Evolutionary conservation across 2,797 vertebrate genomes (phyloP), one percentile per base, ranked within the genome.

Genomic region (Poeciliopsis gracilis): DNA sequence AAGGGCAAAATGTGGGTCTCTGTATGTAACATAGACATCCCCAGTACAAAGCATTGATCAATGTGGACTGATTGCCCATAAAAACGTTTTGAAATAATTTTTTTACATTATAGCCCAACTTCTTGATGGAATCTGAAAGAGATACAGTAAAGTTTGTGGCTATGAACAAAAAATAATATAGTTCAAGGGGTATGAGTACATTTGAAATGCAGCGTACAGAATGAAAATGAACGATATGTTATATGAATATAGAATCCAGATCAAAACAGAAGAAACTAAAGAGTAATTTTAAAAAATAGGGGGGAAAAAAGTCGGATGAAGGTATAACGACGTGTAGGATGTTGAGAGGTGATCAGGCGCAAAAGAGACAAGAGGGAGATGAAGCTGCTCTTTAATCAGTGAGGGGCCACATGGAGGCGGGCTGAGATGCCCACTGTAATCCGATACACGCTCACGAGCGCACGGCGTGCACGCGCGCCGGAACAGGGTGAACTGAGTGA

Each of bases 391-490:
- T 90, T 92, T 93, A 94, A 94, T 93, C 93, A 90, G 91, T 73
- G 84, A 90, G 88, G 89, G 90, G 85, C 82, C 90, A 25, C 75
- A 73, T 77, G 89, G 92, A 93, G 94, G 92, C 92, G 92, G 93
- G 85, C 76, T 89, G 89, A 92, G 92, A 90, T 93, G 92, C 89
- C 90, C 86, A 90, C 91, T 94, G 92, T 94, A 94, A 94, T 93
- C 89, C 88, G 92, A 94, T 91, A 90, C 92, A 85, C 81, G 66
- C 71, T 78, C 86, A 2, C 87, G 67, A 46, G 82, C 81, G 83
- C 76, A 28, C 38, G 23, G 20, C 85, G 83, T 72, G 83, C 86
- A 83, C 82, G 86, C 88, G 61, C 83, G 8, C 51, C 0, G 43
- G 73, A 87, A 73, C 83, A 70, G 89, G 89, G 90, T 91, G 74